A percentile compares a stretch with the other conserved stretches of the same genome.
Conservation (phyloP, 2,113 vertebrate species). For the Eretmochelys imbricata region DNA sequence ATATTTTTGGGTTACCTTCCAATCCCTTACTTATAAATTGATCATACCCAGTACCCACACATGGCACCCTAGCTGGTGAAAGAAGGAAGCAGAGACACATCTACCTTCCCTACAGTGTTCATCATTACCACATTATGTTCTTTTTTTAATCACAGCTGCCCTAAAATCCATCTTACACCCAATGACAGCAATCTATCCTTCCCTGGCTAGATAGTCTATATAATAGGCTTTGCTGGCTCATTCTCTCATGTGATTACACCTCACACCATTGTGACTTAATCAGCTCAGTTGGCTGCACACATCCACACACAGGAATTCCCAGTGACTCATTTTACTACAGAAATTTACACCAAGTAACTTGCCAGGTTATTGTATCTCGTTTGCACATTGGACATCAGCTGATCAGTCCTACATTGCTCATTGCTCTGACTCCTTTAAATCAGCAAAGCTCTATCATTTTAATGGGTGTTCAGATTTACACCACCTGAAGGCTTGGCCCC, state of each 20-base stretch:
- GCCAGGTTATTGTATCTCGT: neutral
- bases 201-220: neutral
- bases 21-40: neutral
- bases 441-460: neutral
- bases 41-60: neutral
- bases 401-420: neutral
- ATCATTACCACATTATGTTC: neutral
- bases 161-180: neutral
- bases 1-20: neutral
- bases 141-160: neutral
- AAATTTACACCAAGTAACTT: accelerated
- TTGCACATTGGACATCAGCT: accelerated
- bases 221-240: neutral
- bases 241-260: neutral
- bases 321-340: neutral
- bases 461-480: neutral
- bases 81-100: neutral
- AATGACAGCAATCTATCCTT: neutral
- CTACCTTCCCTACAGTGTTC: neutral
- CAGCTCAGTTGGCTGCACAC: accelerated
- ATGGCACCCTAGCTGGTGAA: neutral
- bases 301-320: neutral
- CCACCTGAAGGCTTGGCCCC: neutral
- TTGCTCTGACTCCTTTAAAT: neutral
- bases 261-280: neutral